phyloP scores from a whole-genome alignment of 2,888 invertebrate genomes.

The Hypolimnas misippus region DNA sequence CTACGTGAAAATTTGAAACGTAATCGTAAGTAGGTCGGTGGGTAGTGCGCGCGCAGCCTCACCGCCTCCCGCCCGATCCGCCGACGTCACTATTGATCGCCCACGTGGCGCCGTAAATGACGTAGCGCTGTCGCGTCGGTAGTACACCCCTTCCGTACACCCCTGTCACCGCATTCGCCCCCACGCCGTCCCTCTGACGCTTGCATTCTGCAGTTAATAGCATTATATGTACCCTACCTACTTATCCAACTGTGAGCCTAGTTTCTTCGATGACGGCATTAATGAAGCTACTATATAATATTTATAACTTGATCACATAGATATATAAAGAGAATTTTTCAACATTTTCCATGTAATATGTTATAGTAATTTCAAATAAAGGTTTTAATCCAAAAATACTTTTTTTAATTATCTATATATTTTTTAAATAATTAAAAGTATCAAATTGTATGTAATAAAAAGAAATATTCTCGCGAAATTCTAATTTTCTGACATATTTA shows the following conservation, averaged over 20 bases:
- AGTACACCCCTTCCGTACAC: constrained; percentile 59
- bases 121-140: constrained; percentile 70
- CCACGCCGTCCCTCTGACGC: constrained; percentile 46
- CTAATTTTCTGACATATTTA: too few species aligned
- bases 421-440: too few species aligned
- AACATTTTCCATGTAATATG: too few species aligned
- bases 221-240: constrained; percentile 40
- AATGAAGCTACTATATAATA: constrained; percentile 42
- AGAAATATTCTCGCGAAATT: too few species aligned
- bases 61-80: constrained; percentile 48
- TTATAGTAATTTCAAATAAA: too few species aligned
- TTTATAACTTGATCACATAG: background rate
- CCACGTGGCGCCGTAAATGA: constrained; percentile 81
- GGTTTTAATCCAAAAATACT: too few species aligned
- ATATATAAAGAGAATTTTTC: background rate
- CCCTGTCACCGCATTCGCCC: constrained; percentile 52
- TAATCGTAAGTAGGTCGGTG: constrained; percentile 79
- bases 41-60: constrained; percentile 70
- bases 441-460: too few species aligned
- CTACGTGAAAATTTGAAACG: constrained; percentile 70
- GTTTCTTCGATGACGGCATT: constrained; percentile 48
- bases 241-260: constrained; percentile 48
- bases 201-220: constrained; percentile 60
- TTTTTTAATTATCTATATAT: too few species aligned
- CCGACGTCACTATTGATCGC: constrained; percentile 82